Evolutionary conservation across 2,888 invertebrate genomes (phyloP), one percentile per base, ranked within the genome.

Genomic region (Scelioninae gen. 1): DNA sequence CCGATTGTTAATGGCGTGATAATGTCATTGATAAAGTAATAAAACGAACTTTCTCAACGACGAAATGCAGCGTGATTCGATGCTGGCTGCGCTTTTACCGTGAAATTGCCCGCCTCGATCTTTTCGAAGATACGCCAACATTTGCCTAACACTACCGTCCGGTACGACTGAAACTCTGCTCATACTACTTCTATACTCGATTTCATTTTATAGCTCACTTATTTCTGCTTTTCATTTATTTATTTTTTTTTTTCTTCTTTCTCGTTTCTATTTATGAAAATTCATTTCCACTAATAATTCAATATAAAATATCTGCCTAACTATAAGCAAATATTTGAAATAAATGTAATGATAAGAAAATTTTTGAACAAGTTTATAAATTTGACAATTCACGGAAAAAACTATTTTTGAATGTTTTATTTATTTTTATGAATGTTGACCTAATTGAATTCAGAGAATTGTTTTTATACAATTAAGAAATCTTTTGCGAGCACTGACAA

Each of bases 1-100:
- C 32, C 68, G 76, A 68, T 68, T 76, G 78, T 84, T 82, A 85
- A 85, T 74, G 69, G 63, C 63, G 80, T 58, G 82, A 85, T 83
- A 85, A 80, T 69, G 65, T 69, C 65, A 53, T 60, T 47, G 47
- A 65, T 58, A 74, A 80, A 56, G 72, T 74, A 82, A 82, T 78
- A 65, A 77, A 84, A 83, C 66, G 60, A 83, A 79, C 58, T 66
- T 66, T 76, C 66, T 32, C 75, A 66, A 43, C 75, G 55, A 65
- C 56, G n/a, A 66, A 71, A 71, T 60, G 56, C 72, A 62, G 15
- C 40, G 23, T 53, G 72, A 56, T 65, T 56, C 58, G 66, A 75
- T 56, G 49, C 29, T 49, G 49, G 15, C 58, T 58, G 58, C 51
- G 53, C 66, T 51, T 76, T 51, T 51, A 47, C 58, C 47, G 58